phyloP scores from a whole-genome alignment of 2,888 invertebrate species.

The Tinea semifulvella region DNA sequence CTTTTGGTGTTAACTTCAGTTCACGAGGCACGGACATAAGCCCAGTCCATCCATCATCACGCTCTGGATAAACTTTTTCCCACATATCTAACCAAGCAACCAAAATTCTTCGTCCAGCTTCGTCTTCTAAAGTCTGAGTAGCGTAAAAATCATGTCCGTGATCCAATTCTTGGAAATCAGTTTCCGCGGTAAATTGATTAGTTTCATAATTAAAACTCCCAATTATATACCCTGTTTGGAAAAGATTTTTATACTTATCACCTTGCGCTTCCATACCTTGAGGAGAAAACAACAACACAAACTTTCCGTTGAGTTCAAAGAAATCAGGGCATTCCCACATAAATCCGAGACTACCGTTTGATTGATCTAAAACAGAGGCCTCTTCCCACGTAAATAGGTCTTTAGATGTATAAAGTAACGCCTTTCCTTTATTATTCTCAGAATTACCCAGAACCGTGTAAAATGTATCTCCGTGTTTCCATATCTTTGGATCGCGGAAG shows the following conservation, averaged over 20 bases:
- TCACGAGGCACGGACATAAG: conserved; percentile 43
- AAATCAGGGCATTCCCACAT: conserved; percentile 66
- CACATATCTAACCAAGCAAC: conserved; percentile 57
- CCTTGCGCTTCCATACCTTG: conserved; percentile 44
- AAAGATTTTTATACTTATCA: conserved; percentile 40
- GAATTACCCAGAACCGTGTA: conserved; percentile 57
- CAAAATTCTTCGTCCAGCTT: conserved; percentile 31
- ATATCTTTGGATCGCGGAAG: conserved; percentile 59
- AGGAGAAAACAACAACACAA: conserved; percentile 48
- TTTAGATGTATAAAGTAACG: conserved; percentile 38
- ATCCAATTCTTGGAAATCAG: conserved; percentile 40
- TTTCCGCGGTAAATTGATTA: conserved; percentile 29
- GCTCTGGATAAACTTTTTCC: conserved; percentile 45
- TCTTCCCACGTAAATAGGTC: conserved; percentile 40
- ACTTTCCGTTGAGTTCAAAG: conserved; percentile 41
- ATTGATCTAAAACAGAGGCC: conserved; percentile 32
- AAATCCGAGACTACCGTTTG: conserved; percentile 40
- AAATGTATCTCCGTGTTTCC: conserved; percentile 39
- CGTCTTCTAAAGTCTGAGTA: conserved; percentile 40
- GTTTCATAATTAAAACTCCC: conserved; percentile 44
- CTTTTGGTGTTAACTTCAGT: conserved; percentile 30
- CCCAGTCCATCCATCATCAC: conserved; percentile 45
- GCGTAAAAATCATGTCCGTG: conserved; percentile 56
- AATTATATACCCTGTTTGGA: conserved; percentile 50
- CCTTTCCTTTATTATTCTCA: conserved; percentile 35